Percentiles rank a stretch among this genome's conserved stretches.
phyloP scores from a whole-genome alignment of 2,888 invertebrate species.

The Heteromyza rotundicornis region DNA sequence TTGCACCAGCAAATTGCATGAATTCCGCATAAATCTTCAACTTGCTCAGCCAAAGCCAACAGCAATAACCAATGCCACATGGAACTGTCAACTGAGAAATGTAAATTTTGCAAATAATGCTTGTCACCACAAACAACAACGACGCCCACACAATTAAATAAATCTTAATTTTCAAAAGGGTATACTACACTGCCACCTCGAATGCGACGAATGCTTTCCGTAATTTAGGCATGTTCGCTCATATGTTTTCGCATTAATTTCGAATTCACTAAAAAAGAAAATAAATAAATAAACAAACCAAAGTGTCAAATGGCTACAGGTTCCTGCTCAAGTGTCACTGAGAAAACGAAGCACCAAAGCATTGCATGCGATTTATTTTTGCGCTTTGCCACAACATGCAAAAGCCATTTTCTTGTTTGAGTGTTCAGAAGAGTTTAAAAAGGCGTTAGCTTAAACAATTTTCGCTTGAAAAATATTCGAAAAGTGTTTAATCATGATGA shows the following conservation, averaged over 20 bases:
- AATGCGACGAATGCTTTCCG: background rate
- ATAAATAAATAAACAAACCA: background rate
- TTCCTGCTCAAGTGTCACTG: too few relatives aligned
- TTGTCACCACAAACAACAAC: slow-evolving; percentile 7
- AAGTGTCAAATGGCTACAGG: background rate
- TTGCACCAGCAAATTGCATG: too few relatives aligned
- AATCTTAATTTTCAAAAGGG: slow-evolving; percentile 9
- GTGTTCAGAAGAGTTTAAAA: background rate
- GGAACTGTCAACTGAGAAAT: background rate
- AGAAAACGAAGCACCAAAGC: background rate
- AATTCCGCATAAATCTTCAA: background rate
- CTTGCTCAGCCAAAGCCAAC: background rate
- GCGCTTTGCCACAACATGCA: background rate
- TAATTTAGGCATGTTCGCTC: slow-evolving; percentile 12
- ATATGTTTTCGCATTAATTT: slow-evolving; percentile 7
- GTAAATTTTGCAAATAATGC: slow-evolving; percentile 10
- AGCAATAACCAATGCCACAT: background rate
- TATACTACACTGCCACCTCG: too few relatives aligned
- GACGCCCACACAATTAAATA: slow-evolving; percentile 19
- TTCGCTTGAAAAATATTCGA: too few relatives aligned
- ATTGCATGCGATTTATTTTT: background rate
- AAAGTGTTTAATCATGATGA: slow-evolving; percentile 22
- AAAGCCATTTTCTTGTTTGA: background rate
- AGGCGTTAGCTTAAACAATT: background rate
- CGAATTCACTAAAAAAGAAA: background rate